Percentiles rank a stretch among this genome's conserved stretches.
These are phyloP conservation scores for Neoseiulus cucumeris DNA, from an alignment of 1,140 invertebrate species.

Conservation along the genomic window DNA sequence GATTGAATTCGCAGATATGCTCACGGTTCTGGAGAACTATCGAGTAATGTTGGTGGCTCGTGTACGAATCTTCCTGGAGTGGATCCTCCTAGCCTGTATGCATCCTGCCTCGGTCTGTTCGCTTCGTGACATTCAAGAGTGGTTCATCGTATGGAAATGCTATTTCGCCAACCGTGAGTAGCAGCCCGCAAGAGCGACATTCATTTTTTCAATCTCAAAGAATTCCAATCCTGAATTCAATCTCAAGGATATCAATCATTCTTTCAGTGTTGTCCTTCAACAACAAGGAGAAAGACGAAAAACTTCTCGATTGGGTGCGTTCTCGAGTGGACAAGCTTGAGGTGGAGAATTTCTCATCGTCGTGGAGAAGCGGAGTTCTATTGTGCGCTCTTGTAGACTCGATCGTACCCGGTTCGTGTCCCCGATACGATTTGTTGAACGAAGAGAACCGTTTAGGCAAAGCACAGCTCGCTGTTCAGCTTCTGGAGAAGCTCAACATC, in stretches of 20 bases:
- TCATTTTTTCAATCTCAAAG: neutral
- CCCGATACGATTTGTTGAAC: slow-evolving; percentile 25
- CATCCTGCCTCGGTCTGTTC: slow-evolving; percentile 8
- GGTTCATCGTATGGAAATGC: slow-evolving; percentile 7
- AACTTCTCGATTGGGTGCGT: slow-evolving; percentile 2
- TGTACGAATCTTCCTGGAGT: neutral
- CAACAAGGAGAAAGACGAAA: neutral
- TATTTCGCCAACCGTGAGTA: slow-evolving; percentile 2
- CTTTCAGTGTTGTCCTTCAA: neutral
- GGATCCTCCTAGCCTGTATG: neutral
- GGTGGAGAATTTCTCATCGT: slow-evolving; percentile 22
- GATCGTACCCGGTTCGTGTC: slow-evolving; percentile 26
- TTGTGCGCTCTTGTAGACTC: slow-evolving; percentile 27
- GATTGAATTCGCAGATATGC: neutral
- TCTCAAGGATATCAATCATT: neutral
- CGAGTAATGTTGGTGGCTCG: slow-evolving; percentile 5
- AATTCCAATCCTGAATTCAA: neutral
- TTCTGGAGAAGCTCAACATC: slow-evolving; percentile 24
- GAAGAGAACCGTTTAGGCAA: slow-evolving; percentile 26
- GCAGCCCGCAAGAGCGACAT: neutral
- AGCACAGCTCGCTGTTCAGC: slow-evolving; percentile 25
- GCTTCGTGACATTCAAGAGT: neutral
- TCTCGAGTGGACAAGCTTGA: neutral
- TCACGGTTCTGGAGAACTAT: slow-evolving; percentile 8
- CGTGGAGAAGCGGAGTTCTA: slow-evolving; percentile 27